Base-by-base conservation (phyloP, 2,888 invertebrate species). In the Microctonus brassicae region DNA sequence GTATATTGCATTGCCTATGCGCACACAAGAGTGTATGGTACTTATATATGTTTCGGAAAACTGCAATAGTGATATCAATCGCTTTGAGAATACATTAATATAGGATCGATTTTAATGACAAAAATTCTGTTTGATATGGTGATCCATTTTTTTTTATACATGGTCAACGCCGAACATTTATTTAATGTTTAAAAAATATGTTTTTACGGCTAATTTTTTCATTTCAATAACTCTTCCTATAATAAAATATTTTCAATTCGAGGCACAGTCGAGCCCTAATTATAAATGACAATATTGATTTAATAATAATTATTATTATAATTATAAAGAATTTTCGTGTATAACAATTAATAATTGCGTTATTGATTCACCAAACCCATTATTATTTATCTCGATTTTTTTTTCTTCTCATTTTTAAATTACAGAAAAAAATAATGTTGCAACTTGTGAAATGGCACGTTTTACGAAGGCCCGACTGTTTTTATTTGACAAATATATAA, bases 1-100 rank as follows among this genome's bases (percentile, higher is more conserved):
- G 17, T 47, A 17, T 47, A 81, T 85, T 86, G 85, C 85, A 86
- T 85, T 84, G 83, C 81, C 81, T 86, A 85, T 83, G 81, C 84
- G 83, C 82, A 81, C 83, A 83, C 80, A 79, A 84, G 80, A 84
- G 84, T 79, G 79, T 83, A 84, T 80, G 76, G 42, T 80, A 83
- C 80, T 79, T 76, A 75, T 80, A 47, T 80, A 77, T 75, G 53
- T 76, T 78, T 76, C 76, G 70, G 75, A 80, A 78, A 82, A 80
- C 79, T 79, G 80, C 79, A 75, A 47, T 76, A 79, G 72, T 79
- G 76, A 76, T 80, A 79, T 79, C 69, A 63, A 75, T 77, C 69
- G 74, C 73, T 68, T 79, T 79, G 81, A 84, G 77, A 85, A 83
- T 81, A 82, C 82, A 78, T 84, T 82, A 82, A 70, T 81, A 83